Percentiles rank a stretch among this genome's conserved stretches.
phyloP scores from a whole-genome alignment of 2,888 invertebrate species.

The Aricia artaxerxes region DNA sequence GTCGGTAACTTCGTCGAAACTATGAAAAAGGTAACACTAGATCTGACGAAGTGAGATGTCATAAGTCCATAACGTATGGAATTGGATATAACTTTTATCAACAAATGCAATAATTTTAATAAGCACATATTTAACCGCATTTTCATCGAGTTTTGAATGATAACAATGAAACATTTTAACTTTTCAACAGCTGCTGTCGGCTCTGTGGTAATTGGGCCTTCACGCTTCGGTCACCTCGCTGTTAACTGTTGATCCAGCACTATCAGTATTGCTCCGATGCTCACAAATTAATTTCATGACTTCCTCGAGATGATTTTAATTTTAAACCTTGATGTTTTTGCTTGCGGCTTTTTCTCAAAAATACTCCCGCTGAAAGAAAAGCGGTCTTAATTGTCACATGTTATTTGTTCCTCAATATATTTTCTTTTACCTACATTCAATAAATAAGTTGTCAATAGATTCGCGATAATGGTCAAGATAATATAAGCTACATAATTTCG shows the following conservation, averaged over 20 bases:
- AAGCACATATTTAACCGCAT: neutral
- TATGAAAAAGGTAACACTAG: too few relatives aligned
- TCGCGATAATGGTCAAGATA: too few relatives aligned
- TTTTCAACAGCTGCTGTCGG: slow-evolving; percentile 4
- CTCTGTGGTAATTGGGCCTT: slow-evolving; percentile 25
- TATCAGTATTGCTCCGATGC: slow-evolving; percentile 1
- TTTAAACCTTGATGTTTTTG: neutral
- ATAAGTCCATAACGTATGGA: too few relatives aligned
- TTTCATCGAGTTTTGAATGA: neutral
- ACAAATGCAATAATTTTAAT: neutral
- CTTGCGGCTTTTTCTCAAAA: neutral
- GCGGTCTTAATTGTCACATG: too few relatives aligned
- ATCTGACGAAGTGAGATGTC: too few relatives aligned
- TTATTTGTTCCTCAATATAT: too few relatives aligned
- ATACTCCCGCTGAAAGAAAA: too few relatives aligned
- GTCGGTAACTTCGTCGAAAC: too few relatives aligned
- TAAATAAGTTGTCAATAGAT: too few relatives aligned
- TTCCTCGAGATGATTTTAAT: slow-evolving; percentile 6
- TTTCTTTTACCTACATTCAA: too few relatives aligned
- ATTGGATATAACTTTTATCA: too few relatives aligned
- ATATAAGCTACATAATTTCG: too few relatives aligned
- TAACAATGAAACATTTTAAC: neutral
- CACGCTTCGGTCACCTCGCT: slow-evolving; percentile 18
- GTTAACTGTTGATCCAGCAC: slow-evolving; percentile 4
- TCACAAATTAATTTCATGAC: neutral